phyloP scores from a whole-genome alignment of 92 coral and sea anemone genomes.

The Ricordea florida region DNA sequence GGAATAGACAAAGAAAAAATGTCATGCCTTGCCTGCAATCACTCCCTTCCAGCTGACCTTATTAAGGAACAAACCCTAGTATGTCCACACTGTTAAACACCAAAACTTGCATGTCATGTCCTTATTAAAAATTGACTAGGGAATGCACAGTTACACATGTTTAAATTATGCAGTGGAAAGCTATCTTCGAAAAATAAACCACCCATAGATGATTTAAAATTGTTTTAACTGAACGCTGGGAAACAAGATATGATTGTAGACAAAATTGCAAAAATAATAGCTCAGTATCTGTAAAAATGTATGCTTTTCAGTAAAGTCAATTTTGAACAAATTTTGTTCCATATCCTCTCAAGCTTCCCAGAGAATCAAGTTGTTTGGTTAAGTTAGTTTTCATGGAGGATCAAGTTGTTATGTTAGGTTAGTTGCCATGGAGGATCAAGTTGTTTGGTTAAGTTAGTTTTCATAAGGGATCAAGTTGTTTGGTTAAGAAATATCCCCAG shows the following conservation, averaged over 20 bases:
- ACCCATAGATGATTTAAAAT: conserved; percentile 17
- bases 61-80: neutral
- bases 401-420: too few species aligned
- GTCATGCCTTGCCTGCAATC: neutral
- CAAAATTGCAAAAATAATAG: conserved; percentile 28
- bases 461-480: conserved; percentile 3
- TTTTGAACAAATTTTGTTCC: conserved; percentile 19
- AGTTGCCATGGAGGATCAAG: conserved; percentile 1
- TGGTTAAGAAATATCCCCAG: conserved; percentile 6
- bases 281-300: conserved; percentile 45
- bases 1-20: neutral
- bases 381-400: too few species aligned
- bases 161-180: conserved; percentile 34
- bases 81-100: neutral
- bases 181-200: conserved; percentile 26
- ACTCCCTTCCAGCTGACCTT: neutral
- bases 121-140: conserved; percentile 11
- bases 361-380: too few species aligned
- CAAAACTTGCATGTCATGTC: neutral
- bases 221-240: conserved; percentile 25
- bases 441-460: conserved; percentile 1
- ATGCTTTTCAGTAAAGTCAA: conserved; percentile 5
- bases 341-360: conserved; percentile 7
- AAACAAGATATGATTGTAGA: conserved; percentile 30
- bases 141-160: conserved; percentile 19